Evolutionary conservation across 2,797 vertebrate species (phyloP).

Genomic region (Scyliorhinus canicula): DNA sequence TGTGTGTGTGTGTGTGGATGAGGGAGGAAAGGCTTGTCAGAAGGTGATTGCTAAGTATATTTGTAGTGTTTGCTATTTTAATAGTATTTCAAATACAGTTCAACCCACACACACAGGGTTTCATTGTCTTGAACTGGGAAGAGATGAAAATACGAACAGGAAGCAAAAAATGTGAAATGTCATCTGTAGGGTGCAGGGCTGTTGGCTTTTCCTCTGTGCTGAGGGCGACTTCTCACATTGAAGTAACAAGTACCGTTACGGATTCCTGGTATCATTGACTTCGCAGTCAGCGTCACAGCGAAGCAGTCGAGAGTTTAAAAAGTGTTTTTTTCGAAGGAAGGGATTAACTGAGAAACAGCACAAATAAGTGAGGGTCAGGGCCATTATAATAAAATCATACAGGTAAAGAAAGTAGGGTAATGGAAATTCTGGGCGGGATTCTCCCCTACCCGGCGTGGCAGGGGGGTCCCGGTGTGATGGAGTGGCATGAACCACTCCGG

Average conservation of each 20-base stretch:
- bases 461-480: no score
- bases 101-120: slow-evolving; percentile 1
- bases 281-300: no score
- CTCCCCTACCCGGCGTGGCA: no score
- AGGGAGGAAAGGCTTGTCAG: neutral
- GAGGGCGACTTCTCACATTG: neutral
- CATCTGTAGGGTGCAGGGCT: neutral
- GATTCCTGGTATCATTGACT: no score
- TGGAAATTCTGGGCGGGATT: no score
- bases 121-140: slow-evolving; percentile 5
- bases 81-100: neutral
- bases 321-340: no score
- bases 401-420: no score
- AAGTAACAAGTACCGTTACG: neutral
- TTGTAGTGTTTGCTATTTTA: slow-evolving; percentile 18
- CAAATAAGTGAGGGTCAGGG: no score
- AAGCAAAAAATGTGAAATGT: neutral
- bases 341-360: no score
- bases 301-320: no score
- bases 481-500: no score
- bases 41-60: neutral
- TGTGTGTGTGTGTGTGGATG: neutral
- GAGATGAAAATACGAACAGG: neutral
- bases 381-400: no score
- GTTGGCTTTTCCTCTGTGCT: neutral